Evolutionary conservation across 1,140 invertebrate species (phyloP), one percentile per base, ranked within the genome.

Genomic region (Drosophila sucinea): DNA sequence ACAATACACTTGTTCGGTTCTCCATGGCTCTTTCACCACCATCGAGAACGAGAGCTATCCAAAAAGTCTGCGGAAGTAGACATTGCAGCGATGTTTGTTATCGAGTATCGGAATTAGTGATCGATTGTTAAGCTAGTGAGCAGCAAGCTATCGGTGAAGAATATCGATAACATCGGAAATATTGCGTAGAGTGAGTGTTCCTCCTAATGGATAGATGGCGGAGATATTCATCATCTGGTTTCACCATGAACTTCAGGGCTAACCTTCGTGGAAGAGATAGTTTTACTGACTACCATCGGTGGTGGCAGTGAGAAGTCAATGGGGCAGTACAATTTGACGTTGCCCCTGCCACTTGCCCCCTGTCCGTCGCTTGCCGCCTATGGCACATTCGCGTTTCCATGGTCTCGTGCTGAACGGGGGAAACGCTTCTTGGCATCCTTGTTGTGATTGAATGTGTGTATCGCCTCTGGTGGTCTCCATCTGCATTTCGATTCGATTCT

Each of bases 401-500:
- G 57, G 57, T n/a, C 29, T 60, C 11, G n/a, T 47, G 44, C 17
- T 51, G 7, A 51, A 51, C 8, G 7, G 44, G 44, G 6, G 2
- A 51, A 47, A 25, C 25, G 44, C 27, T 41, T 27, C 23, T 41
- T 41, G 58, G 17, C n/a, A 27, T 60, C 35, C 29, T 57, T 57
- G 56, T 57, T 57, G 56, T 57, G 29, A 35, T 57, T 57, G 56
- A 32, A 30, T 57, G 17, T 57, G 29, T 57, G 32, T 32, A 40
- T 51, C 40, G 60, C 60, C 60, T 41, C 38, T 32, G 41, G 60
- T 30, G 38, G 3, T 63, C 41, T 63, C 60, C 60, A 63, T 63
- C 60, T 63, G 60, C 60, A 63, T 63, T 63, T 51, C 60, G 60
- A 63, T 63, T 63, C 41, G 60, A 63, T 63, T 63, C 60, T 41